phyloP scores from a whole-genome alignment of 2,113 vertebrate species.

The Chlorocebus sabaeus region DNA sequence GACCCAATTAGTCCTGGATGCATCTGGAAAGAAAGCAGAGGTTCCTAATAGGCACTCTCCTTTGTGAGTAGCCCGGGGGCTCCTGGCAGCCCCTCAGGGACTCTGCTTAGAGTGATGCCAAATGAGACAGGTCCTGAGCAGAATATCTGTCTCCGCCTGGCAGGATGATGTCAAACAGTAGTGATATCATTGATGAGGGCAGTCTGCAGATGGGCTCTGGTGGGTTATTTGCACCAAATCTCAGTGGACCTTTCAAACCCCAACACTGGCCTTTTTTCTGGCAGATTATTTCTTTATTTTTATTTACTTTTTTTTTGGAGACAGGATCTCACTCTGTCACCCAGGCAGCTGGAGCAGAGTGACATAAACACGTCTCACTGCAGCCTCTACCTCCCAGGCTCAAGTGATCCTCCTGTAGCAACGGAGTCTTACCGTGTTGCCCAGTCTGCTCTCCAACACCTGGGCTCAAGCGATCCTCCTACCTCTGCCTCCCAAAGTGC shows the following conservation, averaged over 20 bases:
- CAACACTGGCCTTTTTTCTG: not conserved
- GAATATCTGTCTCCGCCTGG: not conserved
- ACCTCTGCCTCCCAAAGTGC: too few species aligned
- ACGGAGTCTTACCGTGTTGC: too few species aligned
- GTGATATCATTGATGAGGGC: not conserved
- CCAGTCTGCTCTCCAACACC: too few species aligned
- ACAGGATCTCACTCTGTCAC: too few species aligned
- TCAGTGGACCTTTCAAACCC: not conserved
- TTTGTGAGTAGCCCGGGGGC: constrained; percentile 12
- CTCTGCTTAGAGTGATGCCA: not conserved
- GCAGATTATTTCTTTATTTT: not conserved
- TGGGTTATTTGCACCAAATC: not conserved
- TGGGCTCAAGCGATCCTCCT: too few species aligned
- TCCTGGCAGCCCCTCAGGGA: not conserved
- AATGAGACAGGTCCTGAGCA: not conserved
- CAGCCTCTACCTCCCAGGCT: too few species aligned
- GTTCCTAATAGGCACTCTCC: not conserved
- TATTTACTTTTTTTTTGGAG: too few species aligned
- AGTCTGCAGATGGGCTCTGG: not conserved
- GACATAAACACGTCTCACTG: too few species aligned
- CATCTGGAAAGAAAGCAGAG: constrained; percentile 32
- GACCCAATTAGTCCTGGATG: not conserved
- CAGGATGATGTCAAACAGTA: not conserved
- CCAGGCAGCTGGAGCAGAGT: too few species aligned
- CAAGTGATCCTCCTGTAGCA: too few species aligned